Conservation (phyloP, 2,113 vertebrate species). For the Ibidorhyncha struthersii region DNA sequence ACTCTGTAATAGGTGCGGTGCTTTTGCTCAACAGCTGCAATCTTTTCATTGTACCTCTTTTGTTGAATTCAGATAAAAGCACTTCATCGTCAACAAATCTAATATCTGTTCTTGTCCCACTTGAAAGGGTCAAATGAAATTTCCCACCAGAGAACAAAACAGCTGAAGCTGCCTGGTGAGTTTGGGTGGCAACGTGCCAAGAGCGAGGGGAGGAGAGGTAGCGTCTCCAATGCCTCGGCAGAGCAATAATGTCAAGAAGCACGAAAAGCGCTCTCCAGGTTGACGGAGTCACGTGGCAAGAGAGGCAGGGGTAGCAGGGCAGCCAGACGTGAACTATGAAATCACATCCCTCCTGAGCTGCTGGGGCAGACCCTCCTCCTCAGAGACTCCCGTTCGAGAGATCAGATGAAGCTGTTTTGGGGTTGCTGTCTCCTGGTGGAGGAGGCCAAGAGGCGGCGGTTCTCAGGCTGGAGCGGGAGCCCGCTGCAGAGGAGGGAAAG, state of each 20-base stretch:
- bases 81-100: slow-evolving; percentile 44
- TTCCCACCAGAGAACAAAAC: slow-evolving; percentile 46
- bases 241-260: not conserved
- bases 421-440: not conserved
- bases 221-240: not conserved
- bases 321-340: not conserved
- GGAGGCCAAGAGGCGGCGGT: not conserved
- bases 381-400: rapidly evolving
- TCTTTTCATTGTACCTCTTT: slow-evolving; percentile 41
- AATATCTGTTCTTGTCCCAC: slow-evolving; percentile 54
- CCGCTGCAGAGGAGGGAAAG: not conserved
- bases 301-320: not conserved
- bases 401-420: not conserved
- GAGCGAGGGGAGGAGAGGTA: not conserved
- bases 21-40: slow-evolving; percentile 56
- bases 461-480: not conserved
- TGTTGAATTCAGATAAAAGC: slow-evolving; percentile 59
- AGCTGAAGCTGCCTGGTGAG: not conserved
- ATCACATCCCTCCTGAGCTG: not conserved
- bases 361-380: not conserved
- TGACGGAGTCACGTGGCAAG: not conserved
- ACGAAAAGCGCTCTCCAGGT: not conserved
- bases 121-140: slow-evolving; percentile 64
- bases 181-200: not conserved
- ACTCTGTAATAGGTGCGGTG: slow-evolving; percentile 15